Evolutionary conservation across 2,888 invertebrate genomes (phyloP), one percentile per base, ranked within the genome.

Genomic region (Drosophila robusta): DNA sequence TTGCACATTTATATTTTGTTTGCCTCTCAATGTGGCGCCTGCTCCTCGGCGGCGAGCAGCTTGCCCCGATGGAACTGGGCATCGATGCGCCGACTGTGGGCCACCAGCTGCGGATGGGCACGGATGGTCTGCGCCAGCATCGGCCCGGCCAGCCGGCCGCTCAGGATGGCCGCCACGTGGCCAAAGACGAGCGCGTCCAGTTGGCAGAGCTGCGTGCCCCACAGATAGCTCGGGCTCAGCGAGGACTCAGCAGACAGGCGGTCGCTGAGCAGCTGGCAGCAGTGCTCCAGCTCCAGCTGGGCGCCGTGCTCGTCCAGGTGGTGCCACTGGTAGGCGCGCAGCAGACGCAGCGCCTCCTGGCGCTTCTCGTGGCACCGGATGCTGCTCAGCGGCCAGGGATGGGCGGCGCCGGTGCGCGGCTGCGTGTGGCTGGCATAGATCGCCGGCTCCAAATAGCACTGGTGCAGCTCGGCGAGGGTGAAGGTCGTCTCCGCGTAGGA

Each of bases 111-210:
- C 3, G 79, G 63, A 47, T 54, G 76, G 2, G 22, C 1, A 11
- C 41, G 32, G n/a, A 79, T 12, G 1, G 55, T 52, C 0, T 46
- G 22, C n/a, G 45, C 18, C 18, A 83, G 47, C 44, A 41, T 38
- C 6, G 34, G 95, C 89, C 95, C 95, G 0, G 97, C 97, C 44
- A 98, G 93, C 1, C 96, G 94, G 5, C 97, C 98, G 8, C 97
- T 97, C 65, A 98, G 93, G 70, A 99, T 95, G 0, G 97, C 96
- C 92, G 96, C 98, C 16, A 99, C 94, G 92, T 99, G 99, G 0
- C 98, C 99, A 93, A 98, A 99, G 0, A 98, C 96, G 34, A 98
- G 92, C 1, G 98, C 98, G 92, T 99, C 99, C 69, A 98, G 93
- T 92, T 98, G 98, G 18, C 97, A 98, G 0, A 98, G 98, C 50